These are phyloP conservation scores for Ophion ellenae DNA, from an alignment of 2,888 invertebrate genomes.

Conservation along the genomic window DNA sequence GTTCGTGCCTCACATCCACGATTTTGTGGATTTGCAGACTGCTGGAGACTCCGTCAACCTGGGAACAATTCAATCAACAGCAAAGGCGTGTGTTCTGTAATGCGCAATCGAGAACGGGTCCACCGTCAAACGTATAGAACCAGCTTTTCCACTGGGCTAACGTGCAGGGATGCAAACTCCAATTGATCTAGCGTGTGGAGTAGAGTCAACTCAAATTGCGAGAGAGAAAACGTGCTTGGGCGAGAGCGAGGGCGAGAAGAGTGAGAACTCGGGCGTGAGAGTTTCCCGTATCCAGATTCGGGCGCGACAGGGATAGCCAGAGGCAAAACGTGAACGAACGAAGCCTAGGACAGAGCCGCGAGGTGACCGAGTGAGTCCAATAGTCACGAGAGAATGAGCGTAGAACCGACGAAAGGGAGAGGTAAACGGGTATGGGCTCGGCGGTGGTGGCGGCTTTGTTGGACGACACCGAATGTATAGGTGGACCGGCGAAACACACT, in stretches of 20 bases:
- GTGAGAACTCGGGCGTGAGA: conserved; percentile 43
- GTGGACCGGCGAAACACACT: conserved; percentile 66
- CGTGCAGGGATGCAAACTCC: conserved; percentile 65
- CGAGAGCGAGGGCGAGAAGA: conserved; percentile 26
- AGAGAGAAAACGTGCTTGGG: conserved; percentile 50
- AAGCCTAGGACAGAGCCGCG: conserved; percentile 26
- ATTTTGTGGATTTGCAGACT: conserved; percentile 66
- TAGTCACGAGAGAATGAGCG: conserved; percentile 54
- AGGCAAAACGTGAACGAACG: conserved; percentile 29
- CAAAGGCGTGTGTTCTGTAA: conserved; percentile 74
- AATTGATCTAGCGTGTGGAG: conserved; percentile 71
- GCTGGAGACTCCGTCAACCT: conserved; percentile 63
- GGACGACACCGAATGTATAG: conserved; percentile 47
- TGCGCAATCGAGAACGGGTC: conserved; percentile 74
- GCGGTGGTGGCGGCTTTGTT: conserved; percentile 27
- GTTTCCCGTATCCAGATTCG: conserved; percentile 9
- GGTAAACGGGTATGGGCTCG: conserved; percentile 52
- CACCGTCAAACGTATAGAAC: conserved; percentile 74
- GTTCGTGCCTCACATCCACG: conserved; percentile 35
- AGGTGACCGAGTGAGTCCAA: conserved; percentile 61
- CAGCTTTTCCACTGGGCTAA: conserved; percentile 71
- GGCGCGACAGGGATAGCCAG: conserved; percentile 31
- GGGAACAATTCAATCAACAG: conserved; percentile 80
- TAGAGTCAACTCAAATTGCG: conserved; percentile 75
- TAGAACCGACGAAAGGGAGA: conserved; percentile 60